These are phyloP conservation scores for Blera fallax DNA, from an alignment of 2,888 invertebrate genomes.

Conservation along the genomic window DNA sequence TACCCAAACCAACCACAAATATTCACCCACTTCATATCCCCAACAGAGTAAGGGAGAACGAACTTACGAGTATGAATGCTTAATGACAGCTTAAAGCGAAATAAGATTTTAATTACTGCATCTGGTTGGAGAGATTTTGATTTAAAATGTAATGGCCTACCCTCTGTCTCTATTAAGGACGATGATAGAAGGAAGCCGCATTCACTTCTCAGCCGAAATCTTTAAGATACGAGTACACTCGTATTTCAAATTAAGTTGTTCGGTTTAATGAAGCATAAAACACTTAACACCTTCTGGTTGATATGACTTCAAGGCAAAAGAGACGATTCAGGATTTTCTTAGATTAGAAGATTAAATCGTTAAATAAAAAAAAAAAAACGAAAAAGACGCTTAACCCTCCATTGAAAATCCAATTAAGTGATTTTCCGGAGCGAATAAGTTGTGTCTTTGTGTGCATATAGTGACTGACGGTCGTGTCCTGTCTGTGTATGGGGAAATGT, in stretches of 20 bases:
- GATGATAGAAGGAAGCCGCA: no score
- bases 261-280: constrained; percentile 53
- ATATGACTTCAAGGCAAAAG: constrained; percentile 9
- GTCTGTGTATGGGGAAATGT: not conserved
- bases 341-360: constrained; percentile 44
- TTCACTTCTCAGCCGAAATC: not conserved
- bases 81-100: constrained; percentile 44
- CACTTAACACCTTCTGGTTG: constrained; percentile 47
- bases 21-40: not conserved
- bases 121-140: constrained; percentile 20
- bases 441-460: not conserved
- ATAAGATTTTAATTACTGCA: constrained; percentile 63
- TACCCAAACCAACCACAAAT: no score
- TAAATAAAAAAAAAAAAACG: constrained; percentile 6
- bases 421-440: constrained; percentile 21
- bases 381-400: constrained; percentile 17
- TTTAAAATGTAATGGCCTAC: constrained; percentile 44
- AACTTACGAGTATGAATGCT: constrained; percentile 38
- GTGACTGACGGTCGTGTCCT: not conserved
- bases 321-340: constrained; percentile 13
- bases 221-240: no score
- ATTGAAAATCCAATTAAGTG: constrained; percentile 62
- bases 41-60: not conserved
- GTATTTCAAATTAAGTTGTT: constrained; percentile 51
- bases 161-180: not conserved